Evolutionary conservation across 2,797 vertebrate genomes (phyloP), one percentile per base, ranked within the genome.

Genomic region (Petrocephalus sullivani): DNA sequence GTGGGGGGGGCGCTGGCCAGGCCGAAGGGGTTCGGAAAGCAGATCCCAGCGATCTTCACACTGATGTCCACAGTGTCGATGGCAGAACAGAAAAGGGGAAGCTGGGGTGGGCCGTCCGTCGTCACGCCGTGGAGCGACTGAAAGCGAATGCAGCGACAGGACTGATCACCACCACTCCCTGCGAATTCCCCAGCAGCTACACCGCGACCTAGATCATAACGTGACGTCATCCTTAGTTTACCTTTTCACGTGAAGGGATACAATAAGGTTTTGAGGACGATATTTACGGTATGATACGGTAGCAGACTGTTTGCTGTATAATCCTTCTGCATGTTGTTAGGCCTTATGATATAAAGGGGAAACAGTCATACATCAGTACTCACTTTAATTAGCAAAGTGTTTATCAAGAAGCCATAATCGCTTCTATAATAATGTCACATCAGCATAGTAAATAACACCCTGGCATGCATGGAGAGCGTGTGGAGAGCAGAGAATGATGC

Each of bases 1-100:
- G 97, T 94, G 86, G 98, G 97, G 0, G 98, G 96, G 3, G 98
- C 97, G 51, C 98, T 98, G 12, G 98, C 98, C 88, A 99, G 95
- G 86, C 98, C 98, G 21, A 99, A 99, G 0, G 97, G 98, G 92
- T 98, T 99, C 1, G 71, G 71, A 19, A 78, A 78, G 4, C 16
- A 19, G 75, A 99, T 92, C 61, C 98, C 97, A 54, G 95, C 97
- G 93, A 98, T 92, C 90, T 98, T 96, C 21, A 98, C 93, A 1
- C 96, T 96, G 91, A 99, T 97, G 93, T 98, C 97, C 90, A 98
- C 97, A 85, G 71, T 4, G 37, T 78, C 71, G 4, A 78, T 78
- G 71, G 71, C 37, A 1, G 71, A 41, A 8, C 8, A 78, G 37
- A 78, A 78, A 14, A 98, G 93, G 0, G 98, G 97, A 54, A 99